A percentile compares a stretch with the other conserved stretches of the same genome.
These are phyloP conservation scores for Marasmarcha lunaedactyla DNA, from an alignment of 2,888 invertebrate species.

Conservation along the genomic window DNA sequence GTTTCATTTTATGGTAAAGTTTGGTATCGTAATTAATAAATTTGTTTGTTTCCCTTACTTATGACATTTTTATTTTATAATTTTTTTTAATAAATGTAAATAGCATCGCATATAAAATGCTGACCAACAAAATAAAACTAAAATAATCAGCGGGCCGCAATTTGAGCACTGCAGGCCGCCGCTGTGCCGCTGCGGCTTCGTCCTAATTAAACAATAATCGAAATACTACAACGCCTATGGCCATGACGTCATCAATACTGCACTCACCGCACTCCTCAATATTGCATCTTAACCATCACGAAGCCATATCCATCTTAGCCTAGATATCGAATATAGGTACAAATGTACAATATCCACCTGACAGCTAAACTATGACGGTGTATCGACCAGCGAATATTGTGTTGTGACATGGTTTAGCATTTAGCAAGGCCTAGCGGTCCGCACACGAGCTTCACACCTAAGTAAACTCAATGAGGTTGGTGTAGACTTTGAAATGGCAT, in stretches of 20 bases:
- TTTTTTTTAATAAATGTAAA: too few species aligned
- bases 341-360: too few species aligned
- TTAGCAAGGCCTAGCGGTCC: constrained; percentile 23
- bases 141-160: constrained; percentile 37
- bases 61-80: too few species aligned
- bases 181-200: constrained; percentile 65
- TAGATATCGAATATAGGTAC: constrained; percentile 8
- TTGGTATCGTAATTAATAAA: too few species aligned
- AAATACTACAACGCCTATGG: constrained; percentile 64
- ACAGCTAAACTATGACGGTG: too few species aligned
- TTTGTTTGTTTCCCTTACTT: too few species aligned
- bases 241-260: constrained; percentile 61
- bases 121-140: neutral
- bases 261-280: constrained; percentile 57
- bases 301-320: too few species aligned
- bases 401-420: constrained; percentile 36
- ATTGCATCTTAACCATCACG: constrained; percentile 43
- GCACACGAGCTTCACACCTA: constrained; percentile 18
- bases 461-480: neutral
- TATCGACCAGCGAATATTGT: too few species aligned
- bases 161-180: constrained; percentile 50
- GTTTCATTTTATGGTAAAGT: too few species aligned
- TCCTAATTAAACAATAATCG: constrained; percentile 72
- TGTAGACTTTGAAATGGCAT: too few species aligned
- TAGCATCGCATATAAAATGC: too few species aligned